Base-by-base conservation (phyloP, 2,113 vertebrate genomes). In the Oriolus oriolus region DNA sequence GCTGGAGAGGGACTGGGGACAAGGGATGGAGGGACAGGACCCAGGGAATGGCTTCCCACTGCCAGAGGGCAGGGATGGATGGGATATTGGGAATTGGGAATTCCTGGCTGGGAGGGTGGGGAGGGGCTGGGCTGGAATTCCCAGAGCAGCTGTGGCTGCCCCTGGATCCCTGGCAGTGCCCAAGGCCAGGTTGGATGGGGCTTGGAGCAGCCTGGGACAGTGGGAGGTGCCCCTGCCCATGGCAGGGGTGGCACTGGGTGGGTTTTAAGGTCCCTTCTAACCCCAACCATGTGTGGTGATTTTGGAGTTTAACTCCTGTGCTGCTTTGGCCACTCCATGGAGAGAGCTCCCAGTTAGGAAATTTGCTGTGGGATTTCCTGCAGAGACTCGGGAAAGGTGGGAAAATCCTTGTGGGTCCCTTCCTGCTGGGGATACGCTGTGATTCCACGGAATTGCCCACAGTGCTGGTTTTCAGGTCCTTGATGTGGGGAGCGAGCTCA, bases 191-290 rank as follows among this genome's bases (percentile, higher is more conserved):
- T 0, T 70, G 42, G n/a, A 33, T 2, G 6, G 13, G 21, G 28
- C 4, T 49, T 18, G 80, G 57, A 53, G 18, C 77, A 33, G 0
- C 37, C 44, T 89, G 69, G 60, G 19, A 5, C 2, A 15, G 24
- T 26, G 69, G 74, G 0, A 75, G 7, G 11, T 12, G 78, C 53
- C 45, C 77, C 77, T 89, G 59, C 18, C 17, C 18, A 2, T 16
- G 17, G 30, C 26, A 13, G 17, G 26, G 21, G 2, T 52, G 60
- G 12, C 0, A 1, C 6, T 11, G 45, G 39, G 0, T 9, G 63
- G 1, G 11, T 1, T 54, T 31, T 23, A 2, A 41, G 11, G 2
- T 68, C n/a, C 69, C 17, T 68, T 22, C 30, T 45, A 1, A 5
- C 14, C 30, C 54, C 16, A 76, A 31, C n/a, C 6, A 2, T 8